Conservation (phyloP, 2,113 vertebrate species). For the Chauna torquata region DNA sequence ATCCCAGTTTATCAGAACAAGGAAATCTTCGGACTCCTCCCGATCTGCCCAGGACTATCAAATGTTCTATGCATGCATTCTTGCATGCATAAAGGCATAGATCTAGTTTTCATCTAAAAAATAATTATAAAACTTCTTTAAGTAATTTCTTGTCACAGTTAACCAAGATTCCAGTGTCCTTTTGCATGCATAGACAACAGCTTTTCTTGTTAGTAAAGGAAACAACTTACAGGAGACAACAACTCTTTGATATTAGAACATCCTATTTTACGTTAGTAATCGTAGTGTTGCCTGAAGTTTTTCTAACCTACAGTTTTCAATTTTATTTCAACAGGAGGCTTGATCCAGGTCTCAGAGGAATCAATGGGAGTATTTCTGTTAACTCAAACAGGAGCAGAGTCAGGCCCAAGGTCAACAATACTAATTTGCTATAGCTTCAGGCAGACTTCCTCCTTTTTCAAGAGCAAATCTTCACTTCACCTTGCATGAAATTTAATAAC, state of each 20-base stretch:
- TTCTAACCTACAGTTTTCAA: neutral
- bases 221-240: neutral
- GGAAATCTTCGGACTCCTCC: neutral
- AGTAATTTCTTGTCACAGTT: neutral
- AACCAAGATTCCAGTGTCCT: neutral
- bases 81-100: neutral
- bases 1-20: neutral
- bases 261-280: neutral
- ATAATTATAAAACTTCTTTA: neutral
- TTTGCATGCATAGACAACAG: neutral
- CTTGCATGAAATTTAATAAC: neutral
- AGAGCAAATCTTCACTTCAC: neutral
- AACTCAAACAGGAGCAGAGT: neutral
- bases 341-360: neutral
- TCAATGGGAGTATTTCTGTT: neutral
- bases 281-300: neutral
- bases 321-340: neutral
- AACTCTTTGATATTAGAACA: neutral
- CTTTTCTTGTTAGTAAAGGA: neutral
- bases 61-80: neutral
- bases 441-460: conserved; percentile 6
- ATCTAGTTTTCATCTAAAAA: neutral
- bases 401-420: conserved; percentile 23
- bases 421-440: conserved; percentile 35
- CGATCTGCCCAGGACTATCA: neutral